phyloP scores from a whole-genome alignment of 2,797 vertebrate species.

The Chelidonichthys spinosus region DNA sequence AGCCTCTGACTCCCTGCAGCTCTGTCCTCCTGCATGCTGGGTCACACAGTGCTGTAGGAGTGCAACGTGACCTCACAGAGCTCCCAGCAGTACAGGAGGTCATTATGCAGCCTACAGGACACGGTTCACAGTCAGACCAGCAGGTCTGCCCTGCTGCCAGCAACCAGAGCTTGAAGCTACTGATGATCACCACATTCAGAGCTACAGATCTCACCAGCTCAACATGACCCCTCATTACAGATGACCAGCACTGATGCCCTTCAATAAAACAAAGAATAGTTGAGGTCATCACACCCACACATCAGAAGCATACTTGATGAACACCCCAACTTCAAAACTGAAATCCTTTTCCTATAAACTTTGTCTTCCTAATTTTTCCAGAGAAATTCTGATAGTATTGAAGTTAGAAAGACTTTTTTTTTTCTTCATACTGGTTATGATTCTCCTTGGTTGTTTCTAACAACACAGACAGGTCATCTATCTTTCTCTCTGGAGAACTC shows the following conservation, averaged over 20 bases:
- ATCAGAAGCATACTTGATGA: too few species aligned
- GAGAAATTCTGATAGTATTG: too few species aligned
- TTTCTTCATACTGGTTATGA: too few species aligned
- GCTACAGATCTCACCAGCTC: constrained; percentile 2
- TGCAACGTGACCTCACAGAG: constrained; percentile 17
- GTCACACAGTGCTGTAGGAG: constrained; percentile 18
- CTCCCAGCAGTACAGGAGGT: constrained; percentile 27
- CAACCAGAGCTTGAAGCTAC: constrained; percentile 17
- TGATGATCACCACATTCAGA: not conserved
- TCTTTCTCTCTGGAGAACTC: too few species aligned
- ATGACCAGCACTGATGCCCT: not conserved
- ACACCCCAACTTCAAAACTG: too few species aligned
- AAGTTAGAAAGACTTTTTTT: too few species aligned
- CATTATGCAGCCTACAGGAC: constrained; percentile 7
- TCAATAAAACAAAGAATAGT: not conserved
- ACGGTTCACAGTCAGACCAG: constrained; percentile 13
- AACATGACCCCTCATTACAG: not conserved
- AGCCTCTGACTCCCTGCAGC: constrained; percentile 5
- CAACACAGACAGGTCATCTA: too few species aligned
- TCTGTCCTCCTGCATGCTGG: constrained; percentile 18
- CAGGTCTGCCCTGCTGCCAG: constrained; percentile 5
- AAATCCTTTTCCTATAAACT: too few species aligned
- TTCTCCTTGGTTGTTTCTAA: too few species aligned
- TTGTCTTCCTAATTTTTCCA: too few species aligned
- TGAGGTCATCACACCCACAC: too few species aligned